Conservation (phyloP, 2,113 vertebrate species). For the Hyla sarda region DNA sequence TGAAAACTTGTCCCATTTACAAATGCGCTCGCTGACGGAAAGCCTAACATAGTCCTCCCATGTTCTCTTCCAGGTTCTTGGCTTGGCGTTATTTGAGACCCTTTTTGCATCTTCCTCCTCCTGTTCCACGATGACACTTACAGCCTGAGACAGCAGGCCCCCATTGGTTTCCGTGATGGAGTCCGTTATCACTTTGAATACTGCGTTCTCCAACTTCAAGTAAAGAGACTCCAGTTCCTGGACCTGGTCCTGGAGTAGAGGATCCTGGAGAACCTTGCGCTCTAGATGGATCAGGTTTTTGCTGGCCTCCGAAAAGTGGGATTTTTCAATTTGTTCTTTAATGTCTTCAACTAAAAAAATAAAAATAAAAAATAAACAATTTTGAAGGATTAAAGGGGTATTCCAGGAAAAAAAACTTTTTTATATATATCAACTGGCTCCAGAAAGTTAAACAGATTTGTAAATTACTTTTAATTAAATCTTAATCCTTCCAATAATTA, state of each 20-base stretch:
- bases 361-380: conserved; percentile 32
- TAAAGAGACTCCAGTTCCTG: conserved; percentile 71
- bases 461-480: too few species aligned
- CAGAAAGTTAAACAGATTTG: too few species aligned
- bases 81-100: conserved; percentile 59
- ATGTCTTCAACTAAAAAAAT: conserved; percentile 65
- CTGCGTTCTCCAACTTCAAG: conserved; percentile 65
- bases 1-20: too few species aligned
- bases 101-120: conserved; percentile 76
- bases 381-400: not conserved
- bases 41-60: conserved; percentile 72
- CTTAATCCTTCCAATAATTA: too few species aligned
- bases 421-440: too few species aligned
- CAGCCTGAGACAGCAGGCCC: conserved; percentile 75
- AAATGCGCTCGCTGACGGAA: conserved; percentile 72
- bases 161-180: conserved; percentile 64
- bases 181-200: conserved; percentile 69
- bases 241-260: conserved; percentile 61
- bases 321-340: conserved; percentile 64
- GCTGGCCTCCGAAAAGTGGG: conserved; percentile 64
- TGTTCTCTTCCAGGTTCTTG: conserved; percentile 71
- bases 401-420: too few species aligned
- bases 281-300: conserved; percentile 75
- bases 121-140: conserved; percentile 76
- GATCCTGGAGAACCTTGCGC: conserved; percentile 65